A percentile compares a stretch with the other conserved stretches of the same genome.
Conservation (phyloP, 1,140 invertebrate genomes). For the Tigriopus japonicus region DNA sequence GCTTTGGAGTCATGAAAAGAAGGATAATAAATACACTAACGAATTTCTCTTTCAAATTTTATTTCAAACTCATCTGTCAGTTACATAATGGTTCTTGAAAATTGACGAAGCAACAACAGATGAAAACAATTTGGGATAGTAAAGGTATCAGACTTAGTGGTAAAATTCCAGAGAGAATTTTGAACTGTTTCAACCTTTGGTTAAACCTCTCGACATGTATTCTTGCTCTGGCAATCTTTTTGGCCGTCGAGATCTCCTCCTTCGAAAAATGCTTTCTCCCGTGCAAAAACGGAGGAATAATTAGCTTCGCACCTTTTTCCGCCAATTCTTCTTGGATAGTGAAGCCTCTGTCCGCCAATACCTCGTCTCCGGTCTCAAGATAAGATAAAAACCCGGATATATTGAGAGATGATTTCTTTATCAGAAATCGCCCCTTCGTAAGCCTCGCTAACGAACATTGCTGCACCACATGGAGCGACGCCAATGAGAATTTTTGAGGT, state of each 20-base stretch:
- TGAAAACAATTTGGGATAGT: not conserved
- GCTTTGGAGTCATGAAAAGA: too few species aligned
- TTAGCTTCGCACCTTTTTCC: not conserved
- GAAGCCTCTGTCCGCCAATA: not conserved
- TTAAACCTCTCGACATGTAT: not conserved
- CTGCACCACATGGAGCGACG: too few species aligned
- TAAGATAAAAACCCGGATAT: slow-evolving; percentile 4
- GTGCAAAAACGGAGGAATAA: not conserved
- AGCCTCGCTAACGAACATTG: too few species aligned
- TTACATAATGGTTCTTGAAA: not conserved
- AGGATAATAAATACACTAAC: too few species aligned
- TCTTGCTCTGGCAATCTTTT: not conserved
- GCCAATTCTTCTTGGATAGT: not conserved
- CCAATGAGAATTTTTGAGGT: too few species aligned
- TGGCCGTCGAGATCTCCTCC: not conserved
- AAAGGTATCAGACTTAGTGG: not conserved
- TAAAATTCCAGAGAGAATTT: not conserved
- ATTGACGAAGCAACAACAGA: not conserved
- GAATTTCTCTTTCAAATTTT: too few species aligned
- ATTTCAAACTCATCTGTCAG: too few species aligned
- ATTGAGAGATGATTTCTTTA: slow-evolving; percentile 15
- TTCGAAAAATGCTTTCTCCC: not conserved
- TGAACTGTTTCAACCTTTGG: not conserved
- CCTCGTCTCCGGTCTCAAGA: not conserved
- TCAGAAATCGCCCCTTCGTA: too few species aligned